phyloP scores from a whole-genome alignment of 2,113 vertebrate genomes.

The Indicator indicator region DNA sequence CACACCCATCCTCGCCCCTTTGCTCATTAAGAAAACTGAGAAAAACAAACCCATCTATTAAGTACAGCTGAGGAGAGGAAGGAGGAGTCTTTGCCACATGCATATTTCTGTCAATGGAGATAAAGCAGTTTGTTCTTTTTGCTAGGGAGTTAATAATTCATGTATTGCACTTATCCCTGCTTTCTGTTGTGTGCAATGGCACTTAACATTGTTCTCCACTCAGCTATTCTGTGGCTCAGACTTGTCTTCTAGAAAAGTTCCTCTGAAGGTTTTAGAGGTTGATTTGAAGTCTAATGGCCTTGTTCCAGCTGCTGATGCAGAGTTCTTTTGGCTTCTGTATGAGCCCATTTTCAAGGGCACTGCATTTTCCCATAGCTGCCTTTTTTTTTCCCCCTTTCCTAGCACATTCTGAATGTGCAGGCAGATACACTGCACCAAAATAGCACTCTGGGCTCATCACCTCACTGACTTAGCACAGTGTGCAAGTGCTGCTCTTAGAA shows the following conservation, averaged over 20 bases:
- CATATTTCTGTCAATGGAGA: not conserved
- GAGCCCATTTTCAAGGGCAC: constrained; percentile 12
- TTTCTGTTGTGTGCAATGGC: not conserved
- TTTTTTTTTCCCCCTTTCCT: not conserved
- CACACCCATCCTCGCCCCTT: not conserved
- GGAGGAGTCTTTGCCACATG: not conserved
- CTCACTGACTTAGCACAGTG: not conserved
- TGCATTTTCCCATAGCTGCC: constrained; percentile 15
- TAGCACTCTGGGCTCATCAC: not conserved
- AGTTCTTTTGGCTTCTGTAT: constrained; percentile 28
- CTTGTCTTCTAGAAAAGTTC: constrained; percentile 45
- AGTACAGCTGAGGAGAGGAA: not conserved
- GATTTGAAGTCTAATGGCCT: constrained; percentile 52
- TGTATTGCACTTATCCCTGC: not conserved
- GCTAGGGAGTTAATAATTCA: constrained; percentile 37
- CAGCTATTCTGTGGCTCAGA: constrained; percentile 18
- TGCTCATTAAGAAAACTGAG: not conserved
- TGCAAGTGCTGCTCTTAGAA: not conserved
- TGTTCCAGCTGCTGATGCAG: constrained; percentile 64
- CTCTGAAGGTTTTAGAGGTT: constrained; percentile 46
- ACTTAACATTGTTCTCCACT: not conserved
- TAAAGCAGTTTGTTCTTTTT: not conserved
- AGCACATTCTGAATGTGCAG: not conserved
- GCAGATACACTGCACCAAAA: constrained; percentile 25
- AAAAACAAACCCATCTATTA: not conserved